These are phyloP conservation scores for Drosophila greeni DNA, from an alignment of 2,888 invertebrate genomes.

Conservation along the genomic window DNA sequence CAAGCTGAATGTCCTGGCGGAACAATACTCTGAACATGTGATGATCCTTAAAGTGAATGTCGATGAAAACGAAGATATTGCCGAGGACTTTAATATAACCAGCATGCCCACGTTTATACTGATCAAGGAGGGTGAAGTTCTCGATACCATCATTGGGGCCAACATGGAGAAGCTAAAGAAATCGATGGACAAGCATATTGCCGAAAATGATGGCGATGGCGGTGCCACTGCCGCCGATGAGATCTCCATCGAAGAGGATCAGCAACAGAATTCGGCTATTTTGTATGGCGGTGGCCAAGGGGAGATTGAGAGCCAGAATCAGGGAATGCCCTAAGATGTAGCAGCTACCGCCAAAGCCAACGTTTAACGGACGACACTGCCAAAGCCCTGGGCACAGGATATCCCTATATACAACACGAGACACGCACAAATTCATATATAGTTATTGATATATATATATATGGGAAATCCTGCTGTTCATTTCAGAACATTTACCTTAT, in stretches of 20 bases:
- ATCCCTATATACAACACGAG: not conserved
- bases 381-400: not conserved
- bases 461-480: conserved; percentile 2
- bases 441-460: not conserved
- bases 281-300: not conserved
- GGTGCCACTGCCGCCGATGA: not conserved
- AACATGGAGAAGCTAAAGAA: conserved; percentile 86
- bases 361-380: not conserved
- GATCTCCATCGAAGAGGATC: not conserved
- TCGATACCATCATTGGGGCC: conserved; percentile 88
- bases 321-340: not conserved
- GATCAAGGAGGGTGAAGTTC: conserved; percentile 84
- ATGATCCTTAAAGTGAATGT: conserved; percentile 83
- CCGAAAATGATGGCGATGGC: conserved; percentile 3
- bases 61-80: conserved; percentile 90
- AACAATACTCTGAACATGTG: conserved; percentile 81
- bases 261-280: not conserved
- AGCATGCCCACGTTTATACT: conserved; percentile 96
- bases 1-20: conserved; percentile 85
- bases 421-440: too few relatives aligned
- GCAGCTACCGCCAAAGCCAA: not conserved
- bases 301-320: not conserved
- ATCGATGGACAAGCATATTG: conserved; percentile 81
- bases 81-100: conserved; percentile 86
- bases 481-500: not conserved